These are phyloP conservation scores for Pterocles orientalis DNA, from an alignment of 2,113 vertebrate species.

Conservation along the genomic window DNA sequence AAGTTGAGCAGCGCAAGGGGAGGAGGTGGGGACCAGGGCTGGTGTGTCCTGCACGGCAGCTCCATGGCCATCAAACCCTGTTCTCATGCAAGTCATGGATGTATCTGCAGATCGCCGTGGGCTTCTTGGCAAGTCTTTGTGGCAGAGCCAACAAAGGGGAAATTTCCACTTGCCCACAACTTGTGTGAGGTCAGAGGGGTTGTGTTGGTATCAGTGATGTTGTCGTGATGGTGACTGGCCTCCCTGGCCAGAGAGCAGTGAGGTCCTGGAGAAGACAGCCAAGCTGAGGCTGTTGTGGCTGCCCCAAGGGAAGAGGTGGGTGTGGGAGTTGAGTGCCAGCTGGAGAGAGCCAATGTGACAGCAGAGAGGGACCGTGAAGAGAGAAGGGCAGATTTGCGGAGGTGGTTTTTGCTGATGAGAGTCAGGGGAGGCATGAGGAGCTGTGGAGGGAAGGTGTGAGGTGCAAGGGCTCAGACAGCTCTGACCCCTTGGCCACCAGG, in stretches of 20 bases:
- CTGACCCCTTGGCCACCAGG: accelerated
- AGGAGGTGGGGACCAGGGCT: not conserved
- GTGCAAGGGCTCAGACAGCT: not conserved
- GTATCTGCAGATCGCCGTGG: not conserved
- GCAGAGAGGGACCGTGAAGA: not conserved
- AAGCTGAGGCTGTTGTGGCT: not conserved
- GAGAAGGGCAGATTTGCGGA: not conserved
- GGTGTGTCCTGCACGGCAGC: not conserved
- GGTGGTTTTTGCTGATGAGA: not conserved
- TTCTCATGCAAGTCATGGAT: not conserved
- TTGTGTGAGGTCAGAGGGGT: not conserved
- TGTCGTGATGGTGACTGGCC: not conserved
- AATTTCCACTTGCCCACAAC: not conserved
- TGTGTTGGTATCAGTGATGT: not conserved
- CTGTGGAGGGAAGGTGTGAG: not conserved
- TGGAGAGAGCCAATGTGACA: not conserved
- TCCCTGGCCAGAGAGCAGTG: not conserved
- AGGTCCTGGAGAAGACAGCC: not conserved
- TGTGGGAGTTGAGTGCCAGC: not conserved
- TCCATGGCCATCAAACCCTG: accelerated
- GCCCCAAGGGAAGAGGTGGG: not conserved
- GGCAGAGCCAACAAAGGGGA: not conserved
- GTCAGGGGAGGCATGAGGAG: not conserved
- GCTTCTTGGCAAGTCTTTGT: not conserved
- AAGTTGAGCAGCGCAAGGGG: not conserved